Evolutionary conservation across 2,888 invertebrate species (phyloP).

Genomic region (Sphaerophoria rueppellii): DNA sequence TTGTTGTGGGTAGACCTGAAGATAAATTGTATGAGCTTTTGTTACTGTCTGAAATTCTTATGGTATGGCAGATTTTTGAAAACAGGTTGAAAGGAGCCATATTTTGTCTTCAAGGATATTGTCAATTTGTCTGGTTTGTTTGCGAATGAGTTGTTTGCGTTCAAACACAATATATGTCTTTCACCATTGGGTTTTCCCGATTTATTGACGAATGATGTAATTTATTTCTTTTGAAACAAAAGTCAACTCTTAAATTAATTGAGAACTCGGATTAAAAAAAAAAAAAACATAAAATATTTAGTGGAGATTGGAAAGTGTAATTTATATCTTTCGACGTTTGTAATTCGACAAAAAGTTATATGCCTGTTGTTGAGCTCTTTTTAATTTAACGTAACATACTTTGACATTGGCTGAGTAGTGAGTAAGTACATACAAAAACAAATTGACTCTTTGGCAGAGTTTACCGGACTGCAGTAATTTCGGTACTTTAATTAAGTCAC

Average conservation of each 20-base stretch:
- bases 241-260: constrained; percentile 16
- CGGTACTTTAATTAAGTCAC: too few relatives aligned
- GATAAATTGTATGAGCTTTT: not conserved
- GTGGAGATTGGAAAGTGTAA: too few relatives aligned
- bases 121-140: not conserved
- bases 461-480: too few relatives aligned
- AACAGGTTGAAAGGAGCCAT: constrained; percentile 21
- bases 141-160: not conserved
- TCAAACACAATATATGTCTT: not conserved
- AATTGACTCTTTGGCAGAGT: too few relatives aligned
- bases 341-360: too few relatives aligned
- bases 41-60: not conserved
- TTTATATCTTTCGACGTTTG: too few relatives aligned
- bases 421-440: too few relatives aligned
- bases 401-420: too few relatives aligned
- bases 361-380: too few relatives aligned
- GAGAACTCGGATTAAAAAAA: constrained; percentile 3
- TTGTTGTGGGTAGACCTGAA: not conserved
- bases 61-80: not conserved
- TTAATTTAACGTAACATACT: too few relatives aligned
- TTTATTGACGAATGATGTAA: constrained; percentile 21
- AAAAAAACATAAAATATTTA: not conserved
- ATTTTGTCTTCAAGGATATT: constrained; percentile 32
- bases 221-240: constrained; percentile 30
- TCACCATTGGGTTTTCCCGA: constrained; percentile 30